Evolutionary conservation across 2,797 vertebrate species (phyloP).

Genomic region (Pipistrellus nathusii): DNA sequence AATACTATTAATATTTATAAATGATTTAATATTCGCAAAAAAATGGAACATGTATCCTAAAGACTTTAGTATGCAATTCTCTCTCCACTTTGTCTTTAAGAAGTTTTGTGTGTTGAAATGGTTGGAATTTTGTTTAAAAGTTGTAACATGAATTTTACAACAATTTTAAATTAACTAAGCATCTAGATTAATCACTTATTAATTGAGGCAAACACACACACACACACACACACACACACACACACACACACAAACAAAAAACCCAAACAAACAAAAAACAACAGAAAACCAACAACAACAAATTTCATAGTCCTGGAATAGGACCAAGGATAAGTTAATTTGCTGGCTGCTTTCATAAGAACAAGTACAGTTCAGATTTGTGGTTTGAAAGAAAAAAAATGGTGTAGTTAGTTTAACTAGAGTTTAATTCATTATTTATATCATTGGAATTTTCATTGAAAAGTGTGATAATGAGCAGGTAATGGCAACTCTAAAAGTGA

Average conservation of each 20-base stretch:
- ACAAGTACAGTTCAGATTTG: constrained; percentile 37
- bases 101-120: not conserved
- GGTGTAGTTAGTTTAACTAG: constrained; percentile 36
- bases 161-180: constrained; percentile 27
- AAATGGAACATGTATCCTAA: not conserved
- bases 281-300: not conserved
- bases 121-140: not conserved
- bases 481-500: not conserved
- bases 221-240: too few species aligned
- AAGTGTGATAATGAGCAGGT: not conserved
- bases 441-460: constrained; percentile 49
- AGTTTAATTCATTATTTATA: constrained; percentile 48
- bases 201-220: not conserved
- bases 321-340: not conserved
- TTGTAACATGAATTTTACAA: constrained; percentile 3
- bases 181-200: constrained; percentile 34
- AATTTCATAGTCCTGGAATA: not conserved
- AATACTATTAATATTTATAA: not conserved
- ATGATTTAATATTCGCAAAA: not conserved
- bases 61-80: not conserved
- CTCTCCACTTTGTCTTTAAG: not conserved
- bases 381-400: not conserved
- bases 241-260: too few species aligned
- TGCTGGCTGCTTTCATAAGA: constrained; percentile 30
- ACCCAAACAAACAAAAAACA: not conserved